A percentile compares a stretch with the other conserved stretches of the same genome.
Conservation (phyloP, 1,140 invertebrate genomes). For the Drosophila nigromelanica region DNA sequence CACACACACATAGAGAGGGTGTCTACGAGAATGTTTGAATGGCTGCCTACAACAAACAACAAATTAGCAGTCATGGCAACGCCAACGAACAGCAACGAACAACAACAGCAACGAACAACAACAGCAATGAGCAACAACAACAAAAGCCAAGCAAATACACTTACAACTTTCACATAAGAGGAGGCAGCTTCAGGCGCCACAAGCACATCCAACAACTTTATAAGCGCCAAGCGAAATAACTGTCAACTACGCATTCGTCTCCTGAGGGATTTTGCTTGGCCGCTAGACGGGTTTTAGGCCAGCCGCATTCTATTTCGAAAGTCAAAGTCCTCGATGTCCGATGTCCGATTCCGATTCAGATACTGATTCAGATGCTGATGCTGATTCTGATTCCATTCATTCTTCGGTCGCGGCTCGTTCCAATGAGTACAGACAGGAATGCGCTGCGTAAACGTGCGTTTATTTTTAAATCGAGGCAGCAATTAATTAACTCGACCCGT, state of each 20-base stretch:
- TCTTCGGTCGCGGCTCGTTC: slow-evolving; percentile 40
- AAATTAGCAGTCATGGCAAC: slow-evolving; percentile 80
- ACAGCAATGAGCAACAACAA: too few relatives aligned
- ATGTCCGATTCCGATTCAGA: slow-evolving; percentile 49
- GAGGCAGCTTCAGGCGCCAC: slow-evolving; percentile 32
- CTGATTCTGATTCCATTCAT: slow-evolving; percentile 66
- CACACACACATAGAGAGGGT: slow-evolving; percentile 11
- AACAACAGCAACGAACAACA: slow-evolving; percentile 43
- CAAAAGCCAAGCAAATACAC: slow-evolving; percentile 16
- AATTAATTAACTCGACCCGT: slow-evolving; percentile 81
- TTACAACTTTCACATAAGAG: slow-evolving; percentile 13
- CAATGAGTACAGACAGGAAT: slow-evolving; percentile 64
- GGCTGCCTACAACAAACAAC: slow-evolving; percentile 77
- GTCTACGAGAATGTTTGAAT: slow-evolving; percentile 58
- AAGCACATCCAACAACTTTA: slow-evolving; percentile 63
- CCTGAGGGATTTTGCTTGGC: slow-evolving; percentile 36
- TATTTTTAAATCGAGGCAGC: slow-evolving; percentile 81
- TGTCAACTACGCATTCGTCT: slow-evolving; percentile 48
- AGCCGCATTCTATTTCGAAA: slow-evolving; percentile 57
- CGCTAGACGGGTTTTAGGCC: slow-evolving; percentile 18
- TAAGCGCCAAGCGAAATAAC: slow-evolving; percentile 65
- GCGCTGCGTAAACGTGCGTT: slow-evolving; percentile 72
- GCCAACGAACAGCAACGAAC: slow-evolving; percentile 32
- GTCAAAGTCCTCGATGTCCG: slow-evolving; percentile 55
- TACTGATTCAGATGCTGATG: slow-evolving; percentile 32